Conservation (phyloP, 2,888 invertebrate species). For the Alloplasta piceator region DNA sequence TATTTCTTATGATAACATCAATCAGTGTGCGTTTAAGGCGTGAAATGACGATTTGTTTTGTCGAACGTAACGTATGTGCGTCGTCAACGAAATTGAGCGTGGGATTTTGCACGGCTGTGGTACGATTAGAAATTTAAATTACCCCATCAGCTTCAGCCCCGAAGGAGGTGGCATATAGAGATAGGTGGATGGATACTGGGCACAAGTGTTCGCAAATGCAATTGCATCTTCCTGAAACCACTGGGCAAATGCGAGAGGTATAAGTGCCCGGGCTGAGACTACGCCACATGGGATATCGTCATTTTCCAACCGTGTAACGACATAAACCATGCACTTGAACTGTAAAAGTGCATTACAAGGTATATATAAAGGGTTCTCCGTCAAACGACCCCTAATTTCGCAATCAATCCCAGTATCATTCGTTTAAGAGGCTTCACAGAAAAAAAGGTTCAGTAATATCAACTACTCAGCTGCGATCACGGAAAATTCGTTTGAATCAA, state of each 20-base stretch:
- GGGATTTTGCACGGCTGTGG: constrained; percentile 1
- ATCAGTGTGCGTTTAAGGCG: background rate
- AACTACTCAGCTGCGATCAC: too few species aligned
- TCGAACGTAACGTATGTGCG: background rate
- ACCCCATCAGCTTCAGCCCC: constrained; percentile 48
- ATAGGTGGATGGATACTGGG: constrained; percentile 18
- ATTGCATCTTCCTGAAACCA: constrained; percentile 50
- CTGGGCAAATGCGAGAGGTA: constrained; percentile 43
- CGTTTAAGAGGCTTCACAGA: too few species aligned
- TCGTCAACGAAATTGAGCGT: constrained; percentile 9
- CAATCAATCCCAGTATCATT: too few species aligned
- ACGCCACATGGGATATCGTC: constrained; percentile 32
- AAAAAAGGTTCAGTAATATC: too few species aligned
- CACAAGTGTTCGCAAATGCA: constrained; percentile 45
- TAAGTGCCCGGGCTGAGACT: background rate
- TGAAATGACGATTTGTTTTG: constrained; percentile 15
- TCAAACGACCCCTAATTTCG: too few species aligned
- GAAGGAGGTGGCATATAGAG: constrained; percentile 3
- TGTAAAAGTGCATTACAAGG: background rate
- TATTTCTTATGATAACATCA: background rate
- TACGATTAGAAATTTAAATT: constrained; percentile 60
- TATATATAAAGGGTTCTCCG: background rate
- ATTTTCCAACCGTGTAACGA: constrained; percentile 13
- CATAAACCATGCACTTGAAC: background rate
- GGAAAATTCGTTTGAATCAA: too few species aligned